Base-by-base conservation (phyloP, 2,797 vertebrate genomes). In the Iguana delicatissima region DNA sequence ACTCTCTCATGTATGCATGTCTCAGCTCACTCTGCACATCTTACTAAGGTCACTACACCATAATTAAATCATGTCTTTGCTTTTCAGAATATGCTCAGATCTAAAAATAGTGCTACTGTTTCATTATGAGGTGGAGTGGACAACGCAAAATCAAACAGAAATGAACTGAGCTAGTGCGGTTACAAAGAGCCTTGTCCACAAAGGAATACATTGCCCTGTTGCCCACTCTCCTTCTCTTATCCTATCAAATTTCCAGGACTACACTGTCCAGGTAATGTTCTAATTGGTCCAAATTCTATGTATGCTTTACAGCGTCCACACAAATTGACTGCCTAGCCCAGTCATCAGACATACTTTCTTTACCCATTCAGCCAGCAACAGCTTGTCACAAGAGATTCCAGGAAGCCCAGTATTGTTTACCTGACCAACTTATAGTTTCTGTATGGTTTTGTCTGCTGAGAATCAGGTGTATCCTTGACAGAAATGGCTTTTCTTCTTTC, bases 61-160 rank as follows among this genome's bases (percentile, higher is more conserved):
- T 91, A 96, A 95, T 96, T 94, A 95, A 94, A 95, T 95, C 93
- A 94, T 93, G 95, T 91, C 94, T 96, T 94, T 95, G 92, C 92
- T 95, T 96, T 94, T 95, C 92, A 96, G 96, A 96, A 90, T 93
- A 95, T 86, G 86, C 94, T 94, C 89, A 95, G 90, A 93, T 93
- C 94, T 92, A 93, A 93, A 95, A 95, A 94, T 96, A 95, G 90
- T 92, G 76, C 42, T 89, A 93, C n/a, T 95, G 64, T 89, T 93
- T 94, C 62, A 91, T 84, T 95, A 94, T 89, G 92, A 96, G 91
- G 94, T 92, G 94, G 80, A 5, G 20, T 20, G 26, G 83, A 69
- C 83, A 79, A 84, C 62, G 42, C 57, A 67, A 57, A 84, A 84
- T n/a, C 55, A 72, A 72, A 50, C 57, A 55, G 46, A 85, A 22